Evolutionary conservation across 2,113 vertebrate genomes (phyloP).

Genomic region (Sylvia atricapilla): DNA sequence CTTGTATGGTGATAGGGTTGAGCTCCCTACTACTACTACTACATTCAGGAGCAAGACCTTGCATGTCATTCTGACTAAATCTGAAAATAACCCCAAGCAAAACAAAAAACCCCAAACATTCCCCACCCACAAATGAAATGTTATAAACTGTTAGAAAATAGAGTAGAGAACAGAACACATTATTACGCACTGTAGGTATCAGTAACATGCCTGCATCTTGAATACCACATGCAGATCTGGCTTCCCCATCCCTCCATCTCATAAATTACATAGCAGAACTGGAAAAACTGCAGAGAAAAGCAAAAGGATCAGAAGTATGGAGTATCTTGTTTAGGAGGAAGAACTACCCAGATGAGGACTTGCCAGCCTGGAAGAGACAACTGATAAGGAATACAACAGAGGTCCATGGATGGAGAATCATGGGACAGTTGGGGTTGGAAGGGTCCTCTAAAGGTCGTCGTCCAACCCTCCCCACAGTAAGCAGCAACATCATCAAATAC

Average conservation of each 20-base stretch:
- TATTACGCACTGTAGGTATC: not conserved
- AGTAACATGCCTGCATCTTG: constrained; percentile 4
- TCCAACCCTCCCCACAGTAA: not conserved
- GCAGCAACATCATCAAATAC: not conserved
- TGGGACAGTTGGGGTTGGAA: not conserved
- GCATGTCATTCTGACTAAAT: not conserved
- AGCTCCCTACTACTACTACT: not conserved
- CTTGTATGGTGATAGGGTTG: not conserved
- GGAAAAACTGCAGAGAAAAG: constrained; percentile 30
- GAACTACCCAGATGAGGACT: not conserved
- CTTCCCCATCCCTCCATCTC: constrained; percentile 22
- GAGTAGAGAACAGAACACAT: not conserved
- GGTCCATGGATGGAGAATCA: not conserved
- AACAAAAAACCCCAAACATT: not conserved
- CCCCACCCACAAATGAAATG: not conserved
- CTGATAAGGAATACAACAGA: not conserved
- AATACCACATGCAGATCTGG: constrained; percentile 7
- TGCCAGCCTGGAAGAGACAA: not conserved
- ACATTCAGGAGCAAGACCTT: not conserved
- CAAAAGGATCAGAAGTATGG: not conserved
- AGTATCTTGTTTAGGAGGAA: not conserved
- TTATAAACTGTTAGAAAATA: not conserved
- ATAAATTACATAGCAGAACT: constrained; percentile 16
- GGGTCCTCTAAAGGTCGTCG: not conserved
- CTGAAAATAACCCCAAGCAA: not conserved